Percentiles rank a stretch among this genome's conserved stretches.
Conservation (phyloP, 2,888 invertebrate genomes). For the Chrysolina oricalcia region DNA sequence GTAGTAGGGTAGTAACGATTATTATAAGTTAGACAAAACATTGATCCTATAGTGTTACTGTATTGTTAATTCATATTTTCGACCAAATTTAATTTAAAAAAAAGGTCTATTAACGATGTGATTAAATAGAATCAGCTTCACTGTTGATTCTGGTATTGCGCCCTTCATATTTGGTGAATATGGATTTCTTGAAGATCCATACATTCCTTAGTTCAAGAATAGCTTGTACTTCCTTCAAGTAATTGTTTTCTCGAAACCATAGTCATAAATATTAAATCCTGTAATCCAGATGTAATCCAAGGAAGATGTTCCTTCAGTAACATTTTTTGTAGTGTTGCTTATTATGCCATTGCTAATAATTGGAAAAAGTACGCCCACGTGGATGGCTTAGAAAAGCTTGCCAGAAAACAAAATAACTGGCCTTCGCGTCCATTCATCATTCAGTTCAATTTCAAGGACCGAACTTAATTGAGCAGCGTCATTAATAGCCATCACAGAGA, state of each 20-base stretch:
- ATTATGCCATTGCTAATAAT: no score
- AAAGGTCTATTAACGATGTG: not conserved
- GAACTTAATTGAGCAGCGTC: constrained; percentile 26
- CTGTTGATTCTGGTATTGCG: constrained; percentile 11
- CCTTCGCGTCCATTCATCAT: constrained; percentile 36
- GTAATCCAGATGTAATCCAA: no score
- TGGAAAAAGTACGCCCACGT: not conserved
- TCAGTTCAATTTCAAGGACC: constrained; percentile 26
- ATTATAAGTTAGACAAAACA: no score
- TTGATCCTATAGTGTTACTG: not conserved
- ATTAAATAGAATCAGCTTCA: constrained; percentile 4
- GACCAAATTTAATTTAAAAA: not conserved
- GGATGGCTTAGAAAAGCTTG: not conserved
- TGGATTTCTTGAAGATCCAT: constrained; percentile 19
- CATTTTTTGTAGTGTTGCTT: no score
- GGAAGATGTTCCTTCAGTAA: no score
- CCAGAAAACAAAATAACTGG: constrained; percentile 5
- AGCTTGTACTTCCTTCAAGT: constrained; percentile 5
- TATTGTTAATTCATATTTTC: not conserved
- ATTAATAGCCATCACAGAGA: constrained; percentile 41
- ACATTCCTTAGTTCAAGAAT: not conserved
- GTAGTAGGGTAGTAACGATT: no score
- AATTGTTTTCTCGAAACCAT: no score
- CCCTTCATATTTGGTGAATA: constrained; percentile 15
- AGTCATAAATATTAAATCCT: no score